These are phyloP conservation scores for Hedya salicella DNA, from an alignment of 2,888 invertebrate species.

Conservation along the genomic window DNA sequence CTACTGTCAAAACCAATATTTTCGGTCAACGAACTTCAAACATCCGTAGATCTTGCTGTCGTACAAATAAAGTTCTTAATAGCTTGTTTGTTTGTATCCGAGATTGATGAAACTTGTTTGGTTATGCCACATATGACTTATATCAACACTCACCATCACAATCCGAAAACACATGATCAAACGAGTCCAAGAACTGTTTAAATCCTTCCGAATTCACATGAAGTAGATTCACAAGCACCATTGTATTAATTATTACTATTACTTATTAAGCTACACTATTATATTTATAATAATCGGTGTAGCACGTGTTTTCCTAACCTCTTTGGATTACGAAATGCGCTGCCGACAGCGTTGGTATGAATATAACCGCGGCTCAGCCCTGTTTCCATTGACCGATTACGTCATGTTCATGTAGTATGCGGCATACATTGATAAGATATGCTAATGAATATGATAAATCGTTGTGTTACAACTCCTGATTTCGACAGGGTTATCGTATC, in stretches of 20 bases:
- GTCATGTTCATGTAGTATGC: neutral
- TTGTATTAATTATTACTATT: conserved; percentile 45
- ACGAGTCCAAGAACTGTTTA: conserved; percentile 83
- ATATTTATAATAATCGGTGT: neutral
- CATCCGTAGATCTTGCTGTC: no score
- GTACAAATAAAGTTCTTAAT: no score
- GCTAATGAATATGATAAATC: neutral
- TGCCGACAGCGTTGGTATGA: conserved; percentile 58
- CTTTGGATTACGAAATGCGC: conserved; percentile 63
- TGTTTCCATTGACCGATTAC: conserved; percentile 53
- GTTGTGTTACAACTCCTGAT: neutral
- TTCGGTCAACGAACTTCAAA: no score
- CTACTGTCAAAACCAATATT: neutral
- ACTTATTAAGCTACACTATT: neutral
- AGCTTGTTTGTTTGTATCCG: no score
- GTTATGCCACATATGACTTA: no score
- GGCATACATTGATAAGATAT: neutral
- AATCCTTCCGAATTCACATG: conserved; percentile 74
- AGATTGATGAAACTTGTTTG: no score
- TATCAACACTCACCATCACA: conserved; percentile 87
- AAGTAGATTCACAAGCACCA: conserved; percentile 69
- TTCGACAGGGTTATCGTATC: neutral
- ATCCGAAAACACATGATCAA: conserved; percentile 90
- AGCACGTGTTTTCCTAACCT: conserved; percentile 70
- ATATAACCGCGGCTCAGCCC: conserved; percentile 53